Evolutionary conservation across 2,888 invertebrate genomes (phyloP), one percentile per base, ranked within the genome.

Genomic region (Xanthorhoe spadicearia): DNA sequence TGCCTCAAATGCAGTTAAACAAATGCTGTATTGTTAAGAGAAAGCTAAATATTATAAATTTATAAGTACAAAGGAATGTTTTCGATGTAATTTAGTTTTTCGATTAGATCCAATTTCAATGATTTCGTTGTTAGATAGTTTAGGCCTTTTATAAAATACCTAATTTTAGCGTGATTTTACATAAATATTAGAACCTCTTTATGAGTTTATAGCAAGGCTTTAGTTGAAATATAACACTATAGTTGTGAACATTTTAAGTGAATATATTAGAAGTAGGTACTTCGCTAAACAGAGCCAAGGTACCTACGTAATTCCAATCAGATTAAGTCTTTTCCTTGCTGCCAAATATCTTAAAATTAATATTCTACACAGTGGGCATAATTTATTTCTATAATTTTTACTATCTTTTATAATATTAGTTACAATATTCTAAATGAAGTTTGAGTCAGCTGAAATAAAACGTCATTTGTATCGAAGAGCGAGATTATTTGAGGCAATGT

Each of bases 61-160:
- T 58, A 66, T 43, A 17, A n/a, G 9, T 64, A 69, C 64, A 75
- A 58, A 46, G 85, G 83, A 87, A 86, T 85, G 82, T 75, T 67
- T 84, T 88, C 88, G 87, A 87, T 88, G 87, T 85, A 64, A 57
- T 54, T 9, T 70, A 70, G 64, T 60, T 54, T 9, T 70, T 74
- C 66, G 64, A 59, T 70, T 58, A 58, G 58, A 60, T 65, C 59
- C 23, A 64, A 66, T 65, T 70, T 62, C 46, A 58, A 49, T 61
- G 55, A 71, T 64, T 81, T 79, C 81, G 81, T 76, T 76, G 71
- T 59, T 50, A 48, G 17, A 18, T 50, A 19, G 48, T 32, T 18
- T 56, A 63, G 63, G 63, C 63, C 63, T n/a, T 62, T 56, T 32
- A 48, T 7, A 17, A 48, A 48, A 48, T 48, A 6, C 5, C 5